A percentile compares a stretch with the other conserved stretches of the same genome.
Conservation (phyloP, 2,888 invertebrate genomes). For the Ornithoptera priamus region DNA sequence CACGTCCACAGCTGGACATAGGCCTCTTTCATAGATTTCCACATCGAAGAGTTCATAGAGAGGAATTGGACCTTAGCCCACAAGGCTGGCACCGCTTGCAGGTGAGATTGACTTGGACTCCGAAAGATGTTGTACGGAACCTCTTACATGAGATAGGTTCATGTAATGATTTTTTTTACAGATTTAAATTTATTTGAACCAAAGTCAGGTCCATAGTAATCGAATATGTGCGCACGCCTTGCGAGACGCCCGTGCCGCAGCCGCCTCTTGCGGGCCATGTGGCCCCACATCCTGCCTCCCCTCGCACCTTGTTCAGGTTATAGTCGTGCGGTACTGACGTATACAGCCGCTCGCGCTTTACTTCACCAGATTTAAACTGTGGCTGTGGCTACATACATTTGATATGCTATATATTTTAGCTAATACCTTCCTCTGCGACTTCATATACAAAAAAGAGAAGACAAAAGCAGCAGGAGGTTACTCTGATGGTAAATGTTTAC, state of each 20-base stretch:
- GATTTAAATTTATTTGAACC: not conserved
- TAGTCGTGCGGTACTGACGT: constrained; percentile 37
- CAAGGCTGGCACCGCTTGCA: no score
- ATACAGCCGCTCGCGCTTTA: constrained; percentile 18
- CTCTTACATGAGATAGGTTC: no score
- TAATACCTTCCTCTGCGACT: not conserved
- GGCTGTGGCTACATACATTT: constrained; percentile 13
- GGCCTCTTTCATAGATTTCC: no score
- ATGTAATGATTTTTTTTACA: not conserved
- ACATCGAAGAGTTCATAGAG: no score
- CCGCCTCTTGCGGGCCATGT: constrained; percentile 74
- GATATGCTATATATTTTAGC: not conserved
- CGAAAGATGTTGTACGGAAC: no score
- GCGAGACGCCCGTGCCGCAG: constrained; percentile 67
- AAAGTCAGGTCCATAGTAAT: constrained; percentile 43
- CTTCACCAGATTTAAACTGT: constrained; percentile 32
- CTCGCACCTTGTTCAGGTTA: constrained; percentile 58
- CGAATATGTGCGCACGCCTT: constrained; percentile 24
- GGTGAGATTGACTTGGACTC: no score
- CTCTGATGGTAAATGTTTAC: no score
- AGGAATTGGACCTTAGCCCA: no score
- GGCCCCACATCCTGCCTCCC: constrained; percentile 60
- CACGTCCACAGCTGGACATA: no score
- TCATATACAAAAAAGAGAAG: not conserved
- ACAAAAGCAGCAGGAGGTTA: no score